A percentile compares a stretch with the other conserved stretches of the same genome.
Conservation (phyloP, 2,888 invertebrate species). For the Dioctria rufipes region DNA sequence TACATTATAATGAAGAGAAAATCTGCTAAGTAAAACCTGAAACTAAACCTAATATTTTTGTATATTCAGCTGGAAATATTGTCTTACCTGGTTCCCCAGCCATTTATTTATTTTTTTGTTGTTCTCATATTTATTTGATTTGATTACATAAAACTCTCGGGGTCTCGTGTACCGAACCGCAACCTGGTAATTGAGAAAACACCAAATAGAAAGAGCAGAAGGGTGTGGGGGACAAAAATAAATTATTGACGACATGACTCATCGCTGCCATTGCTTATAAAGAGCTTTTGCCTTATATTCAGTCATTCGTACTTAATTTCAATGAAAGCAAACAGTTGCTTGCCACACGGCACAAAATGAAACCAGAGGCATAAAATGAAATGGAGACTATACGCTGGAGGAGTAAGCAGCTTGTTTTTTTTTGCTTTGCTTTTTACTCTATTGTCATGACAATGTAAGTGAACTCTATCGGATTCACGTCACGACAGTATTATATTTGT, state of each 20-base stretch:
- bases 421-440: background rate
- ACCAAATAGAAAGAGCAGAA: slow-evolving; percentile 7
- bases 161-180: slow-evolving; percentile 52
- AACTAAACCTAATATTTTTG: slow-evolving; percentile 10
- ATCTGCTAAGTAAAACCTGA: background rate
- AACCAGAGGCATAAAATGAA: slow-evolving; percentile 1
- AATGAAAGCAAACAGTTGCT: slow-evolving; percentile 49
- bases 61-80: slow-evolving; percentile 40
- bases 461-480: slow-evolving; percentile 27
- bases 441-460: slow-evolving; percentile 26
- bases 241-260: slow-evolving; percentile 52
- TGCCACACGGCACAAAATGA: slow-evolving; percentile 21
- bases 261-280: slow-evolving; percentile 41
- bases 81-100: slow-evolving; percentile 25
- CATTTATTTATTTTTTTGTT: background rate
- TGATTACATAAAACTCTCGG: slow-evolving; percentile 47
- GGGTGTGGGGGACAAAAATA: slow-evolving; percentile 26
- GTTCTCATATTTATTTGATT: slow-evolving; percentile 43
- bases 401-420: background rate
- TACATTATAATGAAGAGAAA: background rate
- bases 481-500: background rate
- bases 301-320: slow-evolving; percentile 41
- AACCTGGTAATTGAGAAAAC: slow-evolving; percentile 52
- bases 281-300: slow-evolving; percentile 32
- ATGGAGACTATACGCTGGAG: background rate